These are phyloP conservation scores for Poeciliopsis retropinna DNA, from an alignment of 2,113 vertebrate species.

Conservation along the genomic window DNA sequence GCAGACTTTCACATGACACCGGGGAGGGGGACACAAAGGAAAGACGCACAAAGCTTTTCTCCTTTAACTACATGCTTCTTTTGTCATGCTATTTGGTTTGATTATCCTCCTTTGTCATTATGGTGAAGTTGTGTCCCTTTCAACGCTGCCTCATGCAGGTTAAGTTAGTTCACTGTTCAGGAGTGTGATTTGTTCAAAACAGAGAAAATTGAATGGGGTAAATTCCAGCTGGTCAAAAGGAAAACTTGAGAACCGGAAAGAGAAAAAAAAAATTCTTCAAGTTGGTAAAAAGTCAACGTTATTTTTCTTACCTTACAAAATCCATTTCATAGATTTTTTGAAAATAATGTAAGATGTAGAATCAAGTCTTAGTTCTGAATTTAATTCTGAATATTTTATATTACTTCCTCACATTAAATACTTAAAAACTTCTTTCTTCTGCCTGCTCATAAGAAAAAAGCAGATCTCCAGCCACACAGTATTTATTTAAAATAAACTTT, in stretches of 20 bases:
- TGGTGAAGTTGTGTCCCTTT: conserved; percentile 39
- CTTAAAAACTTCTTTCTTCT: too few relatives aligned
- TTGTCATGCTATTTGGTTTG: conserved; percentile 39
- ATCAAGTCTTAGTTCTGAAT: too few relatives aligned
- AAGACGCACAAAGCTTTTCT: conserved; percentile 60
- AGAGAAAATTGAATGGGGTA: background rate
- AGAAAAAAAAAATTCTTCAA: background rate
- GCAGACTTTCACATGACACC: conserved; percentile 70
- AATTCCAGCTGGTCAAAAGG: conserved; percentile 12
- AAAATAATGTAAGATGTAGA: too few relatives aligned
- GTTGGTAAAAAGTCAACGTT: too few relatives aligned
- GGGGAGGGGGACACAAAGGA: conserved; percentile 61
- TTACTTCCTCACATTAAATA: too few relatives aligned
- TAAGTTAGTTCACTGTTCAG: conserved; percentile 27
- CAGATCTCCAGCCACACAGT: too few relatives aligned
- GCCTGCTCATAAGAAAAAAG: too few relatives aligned
- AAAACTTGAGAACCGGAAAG: background rate
- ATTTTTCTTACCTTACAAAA: too few relatives aligned
- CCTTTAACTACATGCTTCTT: conserved; percentile 54
- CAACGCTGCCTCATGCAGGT: background rate
- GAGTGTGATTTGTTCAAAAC: conserved; percentile 1
- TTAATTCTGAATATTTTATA: too few relatives aligned
- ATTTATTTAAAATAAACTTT: too few relatives aligned
- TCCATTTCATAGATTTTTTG: too few relatives aligned
- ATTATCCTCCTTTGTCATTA: conserved; percentile 57